Conservation (phyloP, 2,888 invertebrate genomes). For the Plusia festucae region DNA sequence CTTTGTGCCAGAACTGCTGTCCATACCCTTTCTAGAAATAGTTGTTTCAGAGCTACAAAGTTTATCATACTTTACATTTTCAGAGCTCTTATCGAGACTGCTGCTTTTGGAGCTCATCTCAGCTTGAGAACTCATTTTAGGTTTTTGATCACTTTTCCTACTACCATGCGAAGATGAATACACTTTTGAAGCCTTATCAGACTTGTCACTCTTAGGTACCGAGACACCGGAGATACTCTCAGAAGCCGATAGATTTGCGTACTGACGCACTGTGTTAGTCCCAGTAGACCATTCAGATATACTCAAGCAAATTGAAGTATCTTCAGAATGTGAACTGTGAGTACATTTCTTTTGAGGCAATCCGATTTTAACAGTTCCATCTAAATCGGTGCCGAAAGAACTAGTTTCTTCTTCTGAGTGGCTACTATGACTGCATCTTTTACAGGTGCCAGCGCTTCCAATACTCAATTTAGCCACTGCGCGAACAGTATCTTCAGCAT, state of each 20-base stretch:
- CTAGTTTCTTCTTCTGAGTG: slow-evolving; percentile 94
- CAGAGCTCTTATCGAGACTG: slow-evolving; percentile 89
- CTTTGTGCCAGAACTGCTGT: slow-evolving; percentile 92
- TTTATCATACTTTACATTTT: slow-evolving; percentile 89
- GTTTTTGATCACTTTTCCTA: slow-evolving; percentile 88
- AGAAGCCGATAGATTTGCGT: slow-evolving; percentile 92
- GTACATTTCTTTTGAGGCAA: slow-evolving; percentile 94
- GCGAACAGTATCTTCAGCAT: slow-evolving; percentile 89
- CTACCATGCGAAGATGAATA: slow-evolving; percentile 88
- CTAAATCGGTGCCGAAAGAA: slow-evolving; percentile 93
- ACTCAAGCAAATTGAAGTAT: slow-evolving; percentile 95
- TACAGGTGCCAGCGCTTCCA: slow-evolving; percentile 87
- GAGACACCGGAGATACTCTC: slow-evolving; percentile 91
- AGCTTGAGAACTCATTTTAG: slow-evolving; percentile 79
- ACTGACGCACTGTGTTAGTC: slow-evolving; percentile 95
- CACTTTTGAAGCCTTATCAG: slow-evolving; percentile 89
- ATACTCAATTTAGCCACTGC: slow-evolving; percentile 86
- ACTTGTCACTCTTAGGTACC: slow-evolving; percentile 90
- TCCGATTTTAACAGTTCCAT: slow-evolving; percentile 94
- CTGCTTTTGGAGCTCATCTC: slow-evolving; percentile 90
- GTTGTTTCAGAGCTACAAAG: slow-evolving; percentile 90
- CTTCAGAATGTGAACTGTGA: slow-evolving; percentile 95
- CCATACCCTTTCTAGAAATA: slow-evolving; percentile 86
- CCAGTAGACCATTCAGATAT: slow-evolving; percentile 97
- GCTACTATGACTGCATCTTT: slow-evolving; percentile 91